Evolutionary conservation across 2,113 vertebrate genomes (phyloP), one percentile per base, ranked within the genome.

Genomic region (Podilymbus podiceps): DNA sequence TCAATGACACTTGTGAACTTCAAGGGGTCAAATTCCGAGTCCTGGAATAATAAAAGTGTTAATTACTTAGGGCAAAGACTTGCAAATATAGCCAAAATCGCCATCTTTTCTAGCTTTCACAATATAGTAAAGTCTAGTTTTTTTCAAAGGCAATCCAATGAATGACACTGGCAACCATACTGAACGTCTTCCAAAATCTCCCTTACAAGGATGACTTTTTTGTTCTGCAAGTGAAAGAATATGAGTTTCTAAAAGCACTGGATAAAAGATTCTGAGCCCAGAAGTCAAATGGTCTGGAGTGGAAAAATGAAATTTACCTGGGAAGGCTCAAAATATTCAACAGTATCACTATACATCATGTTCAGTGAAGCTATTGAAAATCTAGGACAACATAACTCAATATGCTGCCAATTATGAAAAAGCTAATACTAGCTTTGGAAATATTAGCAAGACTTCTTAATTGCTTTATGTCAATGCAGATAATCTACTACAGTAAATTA

Each of bases 1-100:
- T 99, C 99, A 75, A 99, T 99, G 8, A 99, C n/a, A 47, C 99
- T 98, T 98, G 98, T 99, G 98, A 99, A 99, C 89, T 98, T 99
- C 88, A 98, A 75, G 4, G 99, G 99, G 90, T 99, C 98, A 95
- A 99, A 99, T 68, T 99, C 99, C 46, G 99, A 98, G 95, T 99
- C 99, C 99, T 99, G 96, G 50, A 98, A 98, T 85, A 92, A 88
- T 5, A 96, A 76, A 63, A 95, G 14, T 21, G 47, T 88, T 87
- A 82, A 90, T 87, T 77, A 88, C 44, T 93, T 62, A 85, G 21
- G 59, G 80, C 8, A 88, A 71, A 82, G 42, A 67, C 42, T 82
- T 79, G 62, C 21, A 88, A 69, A 62, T 62, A 68, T 46, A 83
- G 40, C 12, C 18, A 81, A 71, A 79, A 62, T 60, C 0, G 5